These are phyloP conservation scores for Lasioglossum vierecki DNA, from an alignment of 2,888 invertebrate genomes.

Conservation along the genomic window DNA sequence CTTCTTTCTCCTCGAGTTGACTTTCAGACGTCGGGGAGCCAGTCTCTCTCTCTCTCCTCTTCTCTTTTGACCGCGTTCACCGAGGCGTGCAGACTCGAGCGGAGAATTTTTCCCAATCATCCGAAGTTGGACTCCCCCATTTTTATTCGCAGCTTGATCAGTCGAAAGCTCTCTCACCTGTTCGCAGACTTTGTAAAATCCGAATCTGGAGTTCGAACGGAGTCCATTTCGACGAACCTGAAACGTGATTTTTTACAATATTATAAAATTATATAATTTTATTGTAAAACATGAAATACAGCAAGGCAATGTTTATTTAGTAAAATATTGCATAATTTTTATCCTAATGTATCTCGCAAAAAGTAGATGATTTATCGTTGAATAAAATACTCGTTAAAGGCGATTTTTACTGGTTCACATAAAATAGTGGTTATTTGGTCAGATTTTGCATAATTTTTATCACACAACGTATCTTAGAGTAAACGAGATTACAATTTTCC, in stretches of 20 bases:
- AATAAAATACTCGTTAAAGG: not conserved
- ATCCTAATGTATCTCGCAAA: not conserved
- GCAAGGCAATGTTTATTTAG: not conserved
- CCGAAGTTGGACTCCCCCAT: not conserved
- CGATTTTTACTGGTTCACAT: not conserved
- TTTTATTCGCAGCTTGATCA: not conserved
- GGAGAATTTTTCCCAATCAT: not conserved
- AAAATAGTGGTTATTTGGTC: not conserved
- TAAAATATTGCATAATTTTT: not conserved
- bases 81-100: not conserved
- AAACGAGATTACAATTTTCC: not conserved
- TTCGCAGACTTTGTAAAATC: not conserved
- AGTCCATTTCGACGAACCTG: not conserved
- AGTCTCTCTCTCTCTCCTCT: not conserved
- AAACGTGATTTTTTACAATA: too few relatives aligned
- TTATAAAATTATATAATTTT: not conserved
- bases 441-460: not conserved
- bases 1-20: conserved; percentile 5
- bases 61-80: not conserved
- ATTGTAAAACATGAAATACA: not conserved
- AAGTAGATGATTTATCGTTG: not conserved
- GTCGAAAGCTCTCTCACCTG: not conserved
- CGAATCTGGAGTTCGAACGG: not conserved
- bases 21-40: not conserved
- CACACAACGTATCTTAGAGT: not conserved